These are phyloP conservation scores for Burhinus oedicnemus DNA, from an alignment of 2,113 vertebrate species.

Conservation along the genomic window DNA sequence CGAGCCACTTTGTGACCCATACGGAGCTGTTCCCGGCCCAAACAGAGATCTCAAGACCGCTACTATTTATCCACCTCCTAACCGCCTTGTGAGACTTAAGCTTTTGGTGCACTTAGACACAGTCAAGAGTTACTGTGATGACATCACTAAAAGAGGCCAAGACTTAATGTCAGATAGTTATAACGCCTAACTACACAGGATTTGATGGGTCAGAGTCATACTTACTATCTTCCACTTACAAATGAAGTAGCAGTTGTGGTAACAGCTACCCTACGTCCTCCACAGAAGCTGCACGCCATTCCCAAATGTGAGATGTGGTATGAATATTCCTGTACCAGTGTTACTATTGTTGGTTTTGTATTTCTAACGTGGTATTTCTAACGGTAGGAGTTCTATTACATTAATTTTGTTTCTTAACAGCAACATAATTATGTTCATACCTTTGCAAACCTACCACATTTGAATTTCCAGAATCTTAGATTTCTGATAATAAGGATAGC, in stretches of 20 bases:
- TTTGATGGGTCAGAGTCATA: not conserved
- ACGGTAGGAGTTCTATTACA: not conserved
- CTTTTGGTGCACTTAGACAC: not conserved
- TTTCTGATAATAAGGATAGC: not conserved
- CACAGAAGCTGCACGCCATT: not conserved
- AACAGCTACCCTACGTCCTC: not conserved
- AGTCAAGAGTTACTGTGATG: not conserved
- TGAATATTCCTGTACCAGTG: not conserved
- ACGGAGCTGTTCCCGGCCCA: not conserved
- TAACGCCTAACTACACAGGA: not conserved
- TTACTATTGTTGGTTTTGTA: not conserved
- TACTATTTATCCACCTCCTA: not conserved
- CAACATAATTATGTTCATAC: not conserved
- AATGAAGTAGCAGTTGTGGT: not conserved
- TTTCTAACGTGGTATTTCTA: not conserved
- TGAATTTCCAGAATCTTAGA: not conserved
- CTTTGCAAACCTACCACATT: not conserved
- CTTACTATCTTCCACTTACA: not conserved
- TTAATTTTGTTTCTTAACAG: not conserved
- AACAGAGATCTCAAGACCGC: not conserved
- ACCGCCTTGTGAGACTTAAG: not conserved
- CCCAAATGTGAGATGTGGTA: rapidly evolving
- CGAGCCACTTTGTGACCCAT: not conserved
- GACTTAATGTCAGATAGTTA: not conserved
- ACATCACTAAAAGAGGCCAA: not conserved